phyloP scores from a whole-genome alignment of 2,888 invertebrate genomes.

The Ferdinandea cuprea region DNA sequence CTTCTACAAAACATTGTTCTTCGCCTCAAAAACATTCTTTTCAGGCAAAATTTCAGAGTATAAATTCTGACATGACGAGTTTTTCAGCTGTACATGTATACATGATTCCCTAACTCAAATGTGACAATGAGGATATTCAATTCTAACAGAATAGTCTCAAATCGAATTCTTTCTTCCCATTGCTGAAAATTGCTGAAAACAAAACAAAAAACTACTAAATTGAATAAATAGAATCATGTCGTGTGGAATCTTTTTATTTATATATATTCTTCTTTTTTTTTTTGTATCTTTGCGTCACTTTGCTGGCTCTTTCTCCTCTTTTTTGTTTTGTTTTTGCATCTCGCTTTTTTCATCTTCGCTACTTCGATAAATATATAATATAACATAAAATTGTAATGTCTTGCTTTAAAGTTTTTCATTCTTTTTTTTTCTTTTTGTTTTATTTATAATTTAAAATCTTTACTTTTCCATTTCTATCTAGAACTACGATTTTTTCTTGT shows the following conservation, averaged over 20 bases:
- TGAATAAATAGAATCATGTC: constrained; percentile 10
- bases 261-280: constrained; percentile 46
- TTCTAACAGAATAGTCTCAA: too few species aligned
- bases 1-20: too few species aligned
- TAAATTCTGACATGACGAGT: too few species aligned
- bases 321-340: constrained; percentile 49
- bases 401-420: constrained; percentile 36
- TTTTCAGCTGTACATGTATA: too few species aligned
- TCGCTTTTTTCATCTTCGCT: constrained; percentile 59
- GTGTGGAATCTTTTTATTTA: constrained; percentile 72
- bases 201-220: too few species aligned
- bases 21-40: too few species aligned
- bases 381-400: constrained; percentile 70
- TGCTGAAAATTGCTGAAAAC: too few species aligned
- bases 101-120: too few species aligned
- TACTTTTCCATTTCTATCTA: constrained; percentile 53
- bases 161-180: too few species aligned
- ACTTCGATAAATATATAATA: constrained; percentile 68
- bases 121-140: too few species aligned
- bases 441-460: constrained; percentile 52
- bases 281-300: constrained; percentile 69
- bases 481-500: constrained; percentile 30
- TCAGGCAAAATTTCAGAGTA: too few species aligned
- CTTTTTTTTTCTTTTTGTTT: constrained; percentile 12
- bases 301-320: constrained; percentile 69